Evolutionary conservation across 2,113 vertebrate species (phyloP), one percentile per base, ranked within the genome.

Genomic region (Pterophyllum scalare): DNA sequence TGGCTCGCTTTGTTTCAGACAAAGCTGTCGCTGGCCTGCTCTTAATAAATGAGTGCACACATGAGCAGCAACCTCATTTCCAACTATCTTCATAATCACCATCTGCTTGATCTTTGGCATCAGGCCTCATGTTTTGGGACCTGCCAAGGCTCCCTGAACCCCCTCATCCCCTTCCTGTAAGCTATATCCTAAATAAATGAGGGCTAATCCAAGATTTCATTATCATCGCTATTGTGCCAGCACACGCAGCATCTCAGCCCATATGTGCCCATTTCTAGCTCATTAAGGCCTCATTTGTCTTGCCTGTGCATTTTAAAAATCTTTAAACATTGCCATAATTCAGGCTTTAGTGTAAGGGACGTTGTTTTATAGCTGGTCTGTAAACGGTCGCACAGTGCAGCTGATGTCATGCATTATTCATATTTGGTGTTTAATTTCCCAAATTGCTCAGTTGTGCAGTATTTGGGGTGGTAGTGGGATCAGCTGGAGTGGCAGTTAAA

Each of bases 71-170:
- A 40, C 76, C 88, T 78, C 81, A 84, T 61, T 88, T 84, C 43
- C 24, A 77, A 2, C 49, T n/a, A 61, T 80, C 59, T 85, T 90
- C 74, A 88, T 89, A 88, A 91, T 84, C 58, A 83, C 93, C 94
- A 95, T 94, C 93, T 94, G 94, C 88, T 77, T 93, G 86, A 94
- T 91, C 83, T 94, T 85, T 94, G 92, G 93, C 92, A 85, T 81
- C 62, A 78, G 79, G 88, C 84, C 77, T 75, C 17, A 6, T 56
- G 40, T 83, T 85, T 59, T 60, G 31, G 31, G 87, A 80, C 54
- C 65, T 62, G 72, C 77, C 56, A 59, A 33, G 22, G 75, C 49
- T 52, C 83, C 31, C 59, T 62, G 17, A 38, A 59, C 5, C 4
- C 43, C 38, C 81, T 17, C 10, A 35, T 14, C 35, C 20, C 54